Evolutionary conservation across 2,797 vertebrate genomes (phyloP).

Genomic region (Buphagus erythrorhynchus): DNA sequence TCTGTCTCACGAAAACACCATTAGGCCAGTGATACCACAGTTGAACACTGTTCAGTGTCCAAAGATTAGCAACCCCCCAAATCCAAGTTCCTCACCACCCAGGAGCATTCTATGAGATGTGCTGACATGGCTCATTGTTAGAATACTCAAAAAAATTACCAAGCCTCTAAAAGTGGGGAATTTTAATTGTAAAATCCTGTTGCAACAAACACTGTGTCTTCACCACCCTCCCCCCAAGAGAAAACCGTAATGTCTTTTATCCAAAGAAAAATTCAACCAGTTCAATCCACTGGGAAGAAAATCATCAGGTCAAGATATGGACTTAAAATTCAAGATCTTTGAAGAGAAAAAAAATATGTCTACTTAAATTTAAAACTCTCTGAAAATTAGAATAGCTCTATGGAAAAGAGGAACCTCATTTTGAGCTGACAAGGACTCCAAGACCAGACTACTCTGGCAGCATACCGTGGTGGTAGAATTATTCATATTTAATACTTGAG

Average conservation of each 20-base stretch:
- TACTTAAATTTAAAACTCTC: neutral
- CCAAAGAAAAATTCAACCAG: neutral
- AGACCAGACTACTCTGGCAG: neutral
- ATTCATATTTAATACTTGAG: neutral
- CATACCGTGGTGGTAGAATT: neutral
- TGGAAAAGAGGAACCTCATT: neutral
- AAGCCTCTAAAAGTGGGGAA: neutral
- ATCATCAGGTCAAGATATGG: neutral
- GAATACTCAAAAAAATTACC: neutral
- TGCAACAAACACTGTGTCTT: neutral
- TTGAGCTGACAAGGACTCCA: neutral
- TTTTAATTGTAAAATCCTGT: slow-evolving; percentile 33
- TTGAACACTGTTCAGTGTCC: neutral
- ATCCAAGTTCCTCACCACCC: neutral
- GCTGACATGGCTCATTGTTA: neutral
- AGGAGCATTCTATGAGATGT: neutral
- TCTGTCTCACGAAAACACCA: neutral
- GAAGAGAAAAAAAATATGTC: neutral
- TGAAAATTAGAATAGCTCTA: neutral
- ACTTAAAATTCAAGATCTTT: neutral
- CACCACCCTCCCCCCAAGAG: neutral
- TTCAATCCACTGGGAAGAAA: neutral
- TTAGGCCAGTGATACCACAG: neutral
- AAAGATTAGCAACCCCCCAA: neutral
- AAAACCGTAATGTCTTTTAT: neutral